Evolutionary conservation across 2,797 vertebrate genomes (phyloP).

Genomic region (Cossypha niveicapilla): DNA sequence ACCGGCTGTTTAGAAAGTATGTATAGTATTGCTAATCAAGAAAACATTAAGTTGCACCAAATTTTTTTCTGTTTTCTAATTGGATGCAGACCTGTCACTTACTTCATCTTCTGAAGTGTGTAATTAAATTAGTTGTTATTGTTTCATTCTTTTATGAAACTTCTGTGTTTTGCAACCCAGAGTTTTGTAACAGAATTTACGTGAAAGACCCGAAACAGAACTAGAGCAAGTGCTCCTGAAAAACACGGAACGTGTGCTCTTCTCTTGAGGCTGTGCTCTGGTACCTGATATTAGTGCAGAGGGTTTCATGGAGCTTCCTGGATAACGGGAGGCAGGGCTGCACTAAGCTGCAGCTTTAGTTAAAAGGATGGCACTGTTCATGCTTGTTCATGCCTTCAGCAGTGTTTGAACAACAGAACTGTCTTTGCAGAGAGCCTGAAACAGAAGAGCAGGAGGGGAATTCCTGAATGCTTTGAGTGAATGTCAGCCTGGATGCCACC

Average conservation of each 20-base stretch:
- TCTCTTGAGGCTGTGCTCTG: background rate
- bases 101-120: background rate
- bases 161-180: conserved; percentile 20
- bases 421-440: background rate
- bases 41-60: background rate
- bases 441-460: background rate
- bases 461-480: background rate
- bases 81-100: conserved; percentile 3
- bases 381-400: background rate
- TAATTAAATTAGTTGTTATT: conserved; percentile 16
- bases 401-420: background rate
- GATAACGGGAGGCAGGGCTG: background rate
- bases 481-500: background rate
- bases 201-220: background rate
- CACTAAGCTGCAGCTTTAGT: background rate
- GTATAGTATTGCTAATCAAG: background rate
- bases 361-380: background rate
- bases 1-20: background rate
- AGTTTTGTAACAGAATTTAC: conserved; percentile 39
- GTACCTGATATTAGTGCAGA: background rate
- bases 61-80: background rate
- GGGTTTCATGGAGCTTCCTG: background rate
- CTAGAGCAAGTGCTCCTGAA: background rate
- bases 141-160: background rate
- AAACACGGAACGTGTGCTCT: background rate